Base-by-base conservation (phyloP, 2,797 vertebrate species). In the Anabas testudineus region DNA sequence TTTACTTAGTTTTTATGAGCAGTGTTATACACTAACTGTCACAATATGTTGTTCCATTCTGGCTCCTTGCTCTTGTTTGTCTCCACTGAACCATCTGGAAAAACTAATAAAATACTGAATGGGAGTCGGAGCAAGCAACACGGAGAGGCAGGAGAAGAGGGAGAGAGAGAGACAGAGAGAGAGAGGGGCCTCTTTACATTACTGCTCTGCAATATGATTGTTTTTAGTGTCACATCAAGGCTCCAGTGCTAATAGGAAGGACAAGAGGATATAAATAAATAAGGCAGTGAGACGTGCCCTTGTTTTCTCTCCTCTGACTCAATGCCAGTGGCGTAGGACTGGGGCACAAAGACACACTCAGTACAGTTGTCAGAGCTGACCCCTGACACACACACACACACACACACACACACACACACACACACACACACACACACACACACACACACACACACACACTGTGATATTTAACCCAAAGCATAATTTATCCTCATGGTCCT, bases 271-370 rank as follows among this genome's bases (percentile, higher is more conserved):
- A 86, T 68, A 89, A 86, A 88, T 88, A 86, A 84, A 89, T 82
- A 75, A 82, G 81, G 62, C 85, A 74, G 58, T 79, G 82, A 93
- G 87, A 89, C 63, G 18, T 77, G 77, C 79, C 87, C 90, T 91
- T 92, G 90, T 92, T 88, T 91, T 87, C 87, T 82, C 83, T 87
- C 77, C 82, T 85, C 85, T 92, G 92, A 91, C 89, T 76, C 7
- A 6, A 28, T 77, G 89, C 87, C 91, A 90, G 82, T 83, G 47
- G 87, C 60, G 91, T 93, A 83, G 93, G 91, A 66, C 69, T 14
- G 49, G 68, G 77, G 84, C 88, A 94, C 92, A 92, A 92, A 92
- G 92, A 86, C 87, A 84, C 80, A 65, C 87, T 90, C 81, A 90
- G 80, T 85, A 43, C 83, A 88, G 73, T 70, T 66, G 87, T 83